Evolutionary conservation across 2,113 vertebrate species (phyloP).

Genomic region (Urocitellus parryii): DNA sequence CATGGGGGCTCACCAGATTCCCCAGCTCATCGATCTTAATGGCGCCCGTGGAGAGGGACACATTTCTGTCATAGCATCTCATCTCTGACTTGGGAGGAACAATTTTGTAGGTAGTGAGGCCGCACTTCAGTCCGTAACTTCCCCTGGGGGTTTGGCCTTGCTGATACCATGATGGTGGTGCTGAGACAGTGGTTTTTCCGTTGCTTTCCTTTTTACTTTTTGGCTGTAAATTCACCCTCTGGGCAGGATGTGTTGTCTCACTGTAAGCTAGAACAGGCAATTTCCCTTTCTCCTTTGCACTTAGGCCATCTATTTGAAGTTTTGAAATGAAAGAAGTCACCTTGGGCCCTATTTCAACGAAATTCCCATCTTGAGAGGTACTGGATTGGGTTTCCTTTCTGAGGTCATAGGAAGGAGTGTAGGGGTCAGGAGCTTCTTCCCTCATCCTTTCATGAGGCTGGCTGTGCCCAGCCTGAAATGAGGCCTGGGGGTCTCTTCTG

Average conservation of each 20-base stretch:
- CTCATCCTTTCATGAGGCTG: conserved; percentile 46
- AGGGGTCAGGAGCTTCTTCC: conserved; percentile 53
- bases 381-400: conserved; percentile 46
- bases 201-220: conserved; percentile 31
- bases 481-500: background rate
- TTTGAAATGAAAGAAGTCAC: conserved; percentile 32
- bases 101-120: conserved; percentile 96
- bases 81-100: conserved; percentile 92
- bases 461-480: conserved; percentile 50
- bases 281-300: conserved; percentile 57
- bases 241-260: conserved; percentile 60
- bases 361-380: background rate
- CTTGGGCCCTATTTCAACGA: conserved; percentile 44
- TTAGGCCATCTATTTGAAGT: background rate
- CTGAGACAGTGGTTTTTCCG: conserved; percentile 49
- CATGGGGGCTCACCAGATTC: conserved; percentile 90
- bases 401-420: background rate
- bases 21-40: conserved; percentile 97
- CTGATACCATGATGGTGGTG: conserved; percentile 72
- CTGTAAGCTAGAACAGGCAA: background rate
- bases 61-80: conserved; percentile 83
- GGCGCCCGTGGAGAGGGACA: conserved; percentile 88
- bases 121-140: conserved; percentile 88
- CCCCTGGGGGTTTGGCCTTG: conserved; percentile 84
- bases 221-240: conserved; percentile 63